These are phyloP conservation scores for Metaphire vulgaris DNA, from an alignment of 1,140 invertebrate species.

Conservation along the genomic window DNA sequence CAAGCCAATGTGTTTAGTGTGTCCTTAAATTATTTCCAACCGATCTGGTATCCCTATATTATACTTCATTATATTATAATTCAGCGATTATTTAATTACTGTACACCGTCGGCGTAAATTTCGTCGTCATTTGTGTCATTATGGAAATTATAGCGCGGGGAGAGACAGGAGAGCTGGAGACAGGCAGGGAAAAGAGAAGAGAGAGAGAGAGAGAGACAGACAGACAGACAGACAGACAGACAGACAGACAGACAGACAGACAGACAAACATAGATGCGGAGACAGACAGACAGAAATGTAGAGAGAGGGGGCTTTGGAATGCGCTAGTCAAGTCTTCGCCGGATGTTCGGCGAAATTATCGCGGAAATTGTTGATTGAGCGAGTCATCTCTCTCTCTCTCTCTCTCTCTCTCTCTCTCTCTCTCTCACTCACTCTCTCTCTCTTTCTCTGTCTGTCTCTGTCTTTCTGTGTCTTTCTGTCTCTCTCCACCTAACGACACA, in stretches of 20 bases:
- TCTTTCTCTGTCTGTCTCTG: background rate
- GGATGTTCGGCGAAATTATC: background rate
- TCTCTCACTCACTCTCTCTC: background rate
- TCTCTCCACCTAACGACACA: too few relatives aligned
- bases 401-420: background rate
- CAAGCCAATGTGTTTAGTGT: too few relatives aligned
- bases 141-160: too few relatives aligned
- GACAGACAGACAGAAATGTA: background rate
- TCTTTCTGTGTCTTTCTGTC: background rate
- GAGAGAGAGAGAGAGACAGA: background rate
- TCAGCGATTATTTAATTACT: too few relatives aligned
- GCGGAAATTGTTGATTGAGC: background rate
- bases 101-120: too few relatives aligned
- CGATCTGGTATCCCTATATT: too few relatives aligned
- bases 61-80: too few relatives aligned
- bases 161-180: too few relatives aligned
- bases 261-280: background rate
- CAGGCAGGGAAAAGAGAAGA: background rate
- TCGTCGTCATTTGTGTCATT: too few relatives aligned
- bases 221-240: slow-evolving; percentile 1
- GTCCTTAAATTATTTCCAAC: too few relatives aligned
- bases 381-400: background rate
- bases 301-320: too few relatives aligned
- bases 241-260: slow-evolving; percentile 1
- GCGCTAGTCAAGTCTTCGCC: too few relatives aligned